Evolutionary conservation across 2,888 invertebrate genomes (phyloP).

Genomic region (Aproaerema taeniolella): DNA sequence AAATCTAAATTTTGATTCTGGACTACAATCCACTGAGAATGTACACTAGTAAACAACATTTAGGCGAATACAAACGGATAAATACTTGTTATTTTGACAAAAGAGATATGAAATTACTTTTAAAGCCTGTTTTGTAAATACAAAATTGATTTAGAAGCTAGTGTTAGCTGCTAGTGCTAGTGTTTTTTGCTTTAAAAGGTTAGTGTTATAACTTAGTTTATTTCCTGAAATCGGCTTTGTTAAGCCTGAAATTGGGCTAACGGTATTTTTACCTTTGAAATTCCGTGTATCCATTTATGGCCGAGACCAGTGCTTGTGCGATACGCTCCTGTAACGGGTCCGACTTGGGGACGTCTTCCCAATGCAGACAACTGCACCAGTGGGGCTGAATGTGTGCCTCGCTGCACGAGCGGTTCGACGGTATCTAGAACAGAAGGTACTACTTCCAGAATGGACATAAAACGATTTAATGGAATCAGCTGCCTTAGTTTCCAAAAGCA

Average conservation of each 20-base stretch:
- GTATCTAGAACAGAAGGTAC: conserved; percentile 67
- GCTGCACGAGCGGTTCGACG: conserved; percentile 86
- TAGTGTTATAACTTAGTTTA: not conserved
- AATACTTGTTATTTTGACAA: too few relatives aligned
- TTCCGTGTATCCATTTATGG: conserved; percentile 74
- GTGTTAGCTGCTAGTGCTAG: not conserved
- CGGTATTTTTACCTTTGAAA: conserved; percentile 46
- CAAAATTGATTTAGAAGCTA: not conserved
- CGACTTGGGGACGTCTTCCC: conserved; percentile 79
- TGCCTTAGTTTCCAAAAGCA: not conserved
- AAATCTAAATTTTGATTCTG: too few relatives aligned
- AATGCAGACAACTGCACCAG: conserved; percentile 96
- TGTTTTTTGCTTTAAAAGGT: not conserved
- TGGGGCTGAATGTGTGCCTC: conserved; percentile 95
- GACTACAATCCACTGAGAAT: too few relatives aligned
- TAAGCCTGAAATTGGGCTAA: too few relatives aligned
- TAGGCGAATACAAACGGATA: too few relatives aligned
- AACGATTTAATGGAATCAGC: not conserved
- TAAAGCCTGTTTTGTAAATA: too few relatives aligned
- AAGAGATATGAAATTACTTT: too few relatives aligned
- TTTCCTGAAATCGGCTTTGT: too few relatives aligned
- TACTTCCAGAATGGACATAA: too few relatives aligned
- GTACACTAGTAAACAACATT: too few relatives aligned
- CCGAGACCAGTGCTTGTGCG: conserved; percentile 77
- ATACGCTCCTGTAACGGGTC: conserved; percentile 70